These are phyloP conservation scores for Tympanuchus pallidicinctus DNA, from an alignment of 2,113 vertebrate genomes.

Conservation along the genomic window DNA sequence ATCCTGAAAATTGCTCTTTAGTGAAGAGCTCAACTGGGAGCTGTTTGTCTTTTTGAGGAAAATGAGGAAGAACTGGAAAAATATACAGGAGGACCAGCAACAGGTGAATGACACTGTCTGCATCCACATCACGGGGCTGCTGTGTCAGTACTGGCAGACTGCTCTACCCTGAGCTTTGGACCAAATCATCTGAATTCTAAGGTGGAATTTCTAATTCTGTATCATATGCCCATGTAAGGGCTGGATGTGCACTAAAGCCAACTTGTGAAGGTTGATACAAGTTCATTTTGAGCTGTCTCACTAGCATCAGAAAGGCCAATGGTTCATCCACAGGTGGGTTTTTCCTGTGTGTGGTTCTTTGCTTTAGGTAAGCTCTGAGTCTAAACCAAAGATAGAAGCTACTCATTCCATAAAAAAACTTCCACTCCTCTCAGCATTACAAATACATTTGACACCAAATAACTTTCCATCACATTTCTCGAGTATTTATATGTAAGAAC, in stretches of 20 bases:
- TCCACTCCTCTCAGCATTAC: not conserved
- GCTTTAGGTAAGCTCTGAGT: not conserved
- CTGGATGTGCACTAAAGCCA: not conserved
- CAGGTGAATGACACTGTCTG: not conserved
- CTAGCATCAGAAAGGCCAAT: not conserved
- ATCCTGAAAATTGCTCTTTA: not conserved
- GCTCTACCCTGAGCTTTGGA: not conserved
- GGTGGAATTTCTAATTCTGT: not conserved
- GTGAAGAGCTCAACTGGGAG: not conserved
- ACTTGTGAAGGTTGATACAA: fast-evolving
- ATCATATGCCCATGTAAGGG: fast-evolving
- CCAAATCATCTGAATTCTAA: not conserved
- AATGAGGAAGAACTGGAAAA: not conserved
- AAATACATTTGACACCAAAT: not conserved
- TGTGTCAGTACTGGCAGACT: not conserved
- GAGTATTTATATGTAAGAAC: constrained; percentile 1
- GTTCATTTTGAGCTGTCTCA: not conserved
- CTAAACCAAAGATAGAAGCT: not conserved
- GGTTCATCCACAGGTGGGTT: not conserved
- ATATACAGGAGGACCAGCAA: not conserved
- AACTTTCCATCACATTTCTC: not conserved
- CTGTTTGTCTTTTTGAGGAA: not conserved
- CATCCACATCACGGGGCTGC: fast-evolving
- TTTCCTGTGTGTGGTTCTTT: not conserved
- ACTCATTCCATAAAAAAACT: not conserved